Percentiles rank a stretch among this genome's conserved stretches.
These are phyloP conservation scores for Sycon ciliatum DNA, from an alignment of 37 sponge, comb jelly and placozoan genomes.

Conservation along the genomic window DNA sequence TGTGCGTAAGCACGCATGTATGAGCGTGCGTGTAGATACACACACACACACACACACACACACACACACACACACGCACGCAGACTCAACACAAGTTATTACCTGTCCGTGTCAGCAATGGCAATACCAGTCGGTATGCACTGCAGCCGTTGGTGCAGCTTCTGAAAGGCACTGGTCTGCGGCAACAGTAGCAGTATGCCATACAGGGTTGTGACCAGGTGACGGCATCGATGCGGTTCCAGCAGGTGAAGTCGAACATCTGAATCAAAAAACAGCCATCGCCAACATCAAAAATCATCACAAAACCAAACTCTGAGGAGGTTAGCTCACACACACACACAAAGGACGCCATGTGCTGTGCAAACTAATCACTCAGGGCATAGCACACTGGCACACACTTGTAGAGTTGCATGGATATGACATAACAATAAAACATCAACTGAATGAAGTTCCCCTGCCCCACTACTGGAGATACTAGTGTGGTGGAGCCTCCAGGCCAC, in stretches of 20 bases:
- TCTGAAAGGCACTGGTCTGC: conserved; percentile 75
- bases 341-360: too few relatives aligned
- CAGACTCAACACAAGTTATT: too few relatives aligned
- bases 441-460: too few relatives aligned
- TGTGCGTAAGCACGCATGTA: neutral
- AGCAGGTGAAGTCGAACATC: conserved; percentile 76
- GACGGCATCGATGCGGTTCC: conserved; percentile 46
- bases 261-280: conserved; percentile 11
- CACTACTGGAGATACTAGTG: too few relatives aligned
- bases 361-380: too few relatives aligned
- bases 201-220: conserved; percentile 65
- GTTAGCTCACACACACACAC: too few relatives aligned
- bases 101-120: too few relatives aligned
- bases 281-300: neutral
- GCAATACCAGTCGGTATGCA: conserved; percentile 71
- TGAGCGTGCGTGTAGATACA: too few relatives aligned
- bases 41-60: neutral
- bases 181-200: conserved; percentile 95
- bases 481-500: too few relatives aligned
- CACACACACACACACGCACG: neutral
- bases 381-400: too few relatives aligned
- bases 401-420: too few relatives aligned
- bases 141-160: conserved; percentile 62
- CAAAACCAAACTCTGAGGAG: neutral
- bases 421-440: too few relatives aligned